Percentiles rank a stretch among this genome's conserved stretches.
These are phyloP conservation scores for Ephydatia muelleri DNA, from an alignment of 37 sponge, comb jelly and placozoan genomes.

Conservation along the genomic window DNA sequence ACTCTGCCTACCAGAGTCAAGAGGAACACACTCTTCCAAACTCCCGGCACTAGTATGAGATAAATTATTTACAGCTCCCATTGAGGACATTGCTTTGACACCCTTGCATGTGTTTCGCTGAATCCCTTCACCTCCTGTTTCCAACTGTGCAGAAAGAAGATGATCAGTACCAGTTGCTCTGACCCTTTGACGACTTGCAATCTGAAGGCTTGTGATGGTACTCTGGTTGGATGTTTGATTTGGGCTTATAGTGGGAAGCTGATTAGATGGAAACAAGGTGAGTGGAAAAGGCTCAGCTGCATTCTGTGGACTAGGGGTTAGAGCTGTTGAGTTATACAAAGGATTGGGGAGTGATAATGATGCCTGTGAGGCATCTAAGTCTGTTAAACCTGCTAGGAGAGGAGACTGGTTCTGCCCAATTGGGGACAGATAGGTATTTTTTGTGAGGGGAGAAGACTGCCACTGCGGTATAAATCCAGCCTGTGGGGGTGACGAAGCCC, in stretches of 20 bases:
- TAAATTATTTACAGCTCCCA: too few relatives aligned
- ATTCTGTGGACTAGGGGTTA: not conserved
- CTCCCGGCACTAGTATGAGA: not conserved
- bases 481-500: not conserved
- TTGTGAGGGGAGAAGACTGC: not conserved
- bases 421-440: not conserved
- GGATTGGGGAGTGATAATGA: not conserved
- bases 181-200: not conserved
- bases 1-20: not conserved
- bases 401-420: not conserved
- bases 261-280: not conserved
- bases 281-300: not conserved
- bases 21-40: not conserved
- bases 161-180: not conserved
- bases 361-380: not conserved
- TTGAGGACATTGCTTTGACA: too few relatives aligned
- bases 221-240: too few relatives aligned
- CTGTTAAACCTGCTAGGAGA: not conserved
- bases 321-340: not conserved
- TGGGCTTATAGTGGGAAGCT: not conserved
- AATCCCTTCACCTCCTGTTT: not conserved
- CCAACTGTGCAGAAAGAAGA: not conserved
- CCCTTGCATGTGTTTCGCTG: too few relatives aligned
- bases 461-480: not conserved
- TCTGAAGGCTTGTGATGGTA: not conserved